Percentiles rank a stretch among this genome's conserved stretches.
Evolutionary conservation across 2,888 invertebrate species (phyloP).

Genomic region (Anoplius nigerrimus): DNA sequence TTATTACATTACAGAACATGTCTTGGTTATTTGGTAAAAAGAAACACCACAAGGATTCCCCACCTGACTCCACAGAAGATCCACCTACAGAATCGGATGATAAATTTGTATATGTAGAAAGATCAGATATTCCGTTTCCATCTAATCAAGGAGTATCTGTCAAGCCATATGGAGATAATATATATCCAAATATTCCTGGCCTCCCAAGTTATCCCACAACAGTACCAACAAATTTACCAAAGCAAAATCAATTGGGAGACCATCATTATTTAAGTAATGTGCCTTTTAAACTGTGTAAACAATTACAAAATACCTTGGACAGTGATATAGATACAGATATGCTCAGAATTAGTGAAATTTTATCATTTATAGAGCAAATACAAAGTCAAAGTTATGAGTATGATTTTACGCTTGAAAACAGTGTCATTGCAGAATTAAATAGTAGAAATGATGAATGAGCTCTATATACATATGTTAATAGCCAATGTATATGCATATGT

Average conservation of each 20-base stretch:
- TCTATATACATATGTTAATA: neutral
- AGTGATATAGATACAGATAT: constrained; percentile 75
- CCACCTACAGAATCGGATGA: constrained; percentile 44
- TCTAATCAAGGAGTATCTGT: too few relatives aligned
- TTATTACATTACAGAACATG: constrained; percentile 59
- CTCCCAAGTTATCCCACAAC: constrained; percentile 43
- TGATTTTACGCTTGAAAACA: constrained; percentile 77
- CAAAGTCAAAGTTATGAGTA: constrained; percentile 76
- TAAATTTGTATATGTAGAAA: constrained; percentile 64
- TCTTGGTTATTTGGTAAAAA: constrained; percentile 73
- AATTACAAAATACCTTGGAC: constrained; percentile 75
- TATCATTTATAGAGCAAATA: constrained; percentile 77
- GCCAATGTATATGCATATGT: neutral
- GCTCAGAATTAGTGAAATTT: constrained; percentile 76
- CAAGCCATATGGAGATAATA: constrained; percentile 26
- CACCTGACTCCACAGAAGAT: constrained; percentile 57
- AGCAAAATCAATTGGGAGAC: constrained; percentile 48
- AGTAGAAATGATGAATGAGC: constrained; percentile 45
- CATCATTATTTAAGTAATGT: constrained; percentile 77
- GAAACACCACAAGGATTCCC: constrained; percentile 66
- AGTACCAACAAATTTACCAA: constrained; percentile 26
- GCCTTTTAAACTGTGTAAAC: constrained; percentile 77
- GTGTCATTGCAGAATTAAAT: constrained; percentile 77
- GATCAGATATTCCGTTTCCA: constrained; percentile 16
- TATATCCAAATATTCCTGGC: constrained; percentile 61